phyloP scores from a whole-genome alignment of 1,140 invertebrate genomes.

The Diuraphis noxia region DNA sequence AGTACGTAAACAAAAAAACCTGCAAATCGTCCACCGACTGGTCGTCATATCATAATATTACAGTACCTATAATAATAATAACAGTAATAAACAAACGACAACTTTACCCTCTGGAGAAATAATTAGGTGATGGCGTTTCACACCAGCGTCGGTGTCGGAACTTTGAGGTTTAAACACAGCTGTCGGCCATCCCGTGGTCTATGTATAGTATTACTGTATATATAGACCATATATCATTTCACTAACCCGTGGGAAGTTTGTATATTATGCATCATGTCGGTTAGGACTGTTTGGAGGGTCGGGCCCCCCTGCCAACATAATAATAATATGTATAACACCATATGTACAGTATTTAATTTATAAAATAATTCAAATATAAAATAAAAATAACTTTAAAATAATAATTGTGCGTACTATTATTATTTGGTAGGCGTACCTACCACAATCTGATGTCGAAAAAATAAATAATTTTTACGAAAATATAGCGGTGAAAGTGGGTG shows the following conservation, averaged over 20 bases:
- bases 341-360: background rate
- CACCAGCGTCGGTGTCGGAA: background rate
- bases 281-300: background rate
- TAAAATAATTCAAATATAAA: background rate
- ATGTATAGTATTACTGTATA: background rate
- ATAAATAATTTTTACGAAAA: background rate
- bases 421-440: background rate
- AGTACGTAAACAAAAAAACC: background rate
- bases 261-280: background rate
- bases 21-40: background rate
- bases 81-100: background rate
- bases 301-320: background rate
- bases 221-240: background rate
- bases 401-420: background rate
- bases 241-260: background rate
- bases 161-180: constrained; percentile 1
- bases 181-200: background rate
- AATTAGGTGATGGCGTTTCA: background rate
- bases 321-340: background rate
- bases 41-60: background rate
- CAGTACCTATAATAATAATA: background rate
- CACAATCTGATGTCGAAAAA: background rate
- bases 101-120: background rate
- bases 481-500: background rate
- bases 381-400: background rate